Conservation (phyloP, 2,113 vertebrate species). For the Silurus glanis region DNA sequence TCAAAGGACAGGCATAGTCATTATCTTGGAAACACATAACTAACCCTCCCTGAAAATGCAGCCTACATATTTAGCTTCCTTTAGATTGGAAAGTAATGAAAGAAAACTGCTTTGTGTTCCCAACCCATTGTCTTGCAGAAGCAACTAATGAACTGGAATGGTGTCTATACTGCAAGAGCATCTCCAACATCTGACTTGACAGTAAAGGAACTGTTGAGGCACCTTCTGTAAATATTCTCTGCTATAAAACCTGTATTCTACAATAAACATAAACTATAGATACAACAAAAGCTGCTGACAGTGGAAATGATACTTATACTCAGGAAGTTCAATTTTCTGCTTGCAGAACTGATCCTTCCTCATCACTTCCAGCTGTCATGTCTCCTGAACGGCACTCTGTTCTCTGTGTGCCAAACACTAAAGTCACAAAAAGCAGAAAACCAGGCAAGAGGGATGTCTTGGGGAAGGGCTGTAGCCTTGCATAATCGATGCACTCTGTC, state of each 20-base stretch:
- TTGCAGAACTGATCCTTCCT: slow-evolving; percentile 13
- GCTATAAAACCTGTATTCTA: slow-evolving; percentile 10
- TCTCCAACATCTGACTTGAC: background rate
- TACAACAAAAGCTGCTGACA: background rate
- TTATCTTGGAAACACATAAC: background rate
- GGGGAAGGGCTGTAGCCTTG: slow-evolving; percentile 11
- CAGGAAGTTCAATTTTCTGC: slow-evolving; percentile 2
- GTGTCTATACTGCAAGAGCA: background rate
- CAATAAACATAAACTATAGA: slow-evolving; percentile 11
- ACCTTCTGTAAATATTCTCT: slow-evolving; percentile 11
- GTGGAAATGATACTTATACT: background rate
- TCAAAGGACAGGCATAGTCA: background rate
- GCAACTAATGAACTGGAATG: background rate
- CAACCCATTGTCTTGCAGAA: background rate
- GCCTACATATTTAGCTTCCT: background rate
- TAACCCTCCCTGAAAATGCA: background rate
- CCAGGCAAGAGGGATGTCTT: background rate
- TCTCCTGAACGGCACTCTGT: slow-evolving; percentile 13
- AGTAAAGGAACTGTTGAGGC: background rate
- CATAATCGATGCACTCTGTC: slow-evolving; percentile 25
- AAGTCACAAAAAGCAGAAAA: slow-evolving; percentile 31
- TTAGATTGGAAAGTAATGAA: background rate
- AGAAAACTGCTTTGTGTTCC: background rate
- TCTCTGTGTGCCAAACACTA: background rate
- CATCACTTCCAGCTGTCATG: slow-evolving; percentile 6